A percentile compares a stretch with the other conserved stretches of the same genome.
Conservation (phyloP, 2,113 vertebrate genomes). For the Budorcas taxicolor region DNA sequence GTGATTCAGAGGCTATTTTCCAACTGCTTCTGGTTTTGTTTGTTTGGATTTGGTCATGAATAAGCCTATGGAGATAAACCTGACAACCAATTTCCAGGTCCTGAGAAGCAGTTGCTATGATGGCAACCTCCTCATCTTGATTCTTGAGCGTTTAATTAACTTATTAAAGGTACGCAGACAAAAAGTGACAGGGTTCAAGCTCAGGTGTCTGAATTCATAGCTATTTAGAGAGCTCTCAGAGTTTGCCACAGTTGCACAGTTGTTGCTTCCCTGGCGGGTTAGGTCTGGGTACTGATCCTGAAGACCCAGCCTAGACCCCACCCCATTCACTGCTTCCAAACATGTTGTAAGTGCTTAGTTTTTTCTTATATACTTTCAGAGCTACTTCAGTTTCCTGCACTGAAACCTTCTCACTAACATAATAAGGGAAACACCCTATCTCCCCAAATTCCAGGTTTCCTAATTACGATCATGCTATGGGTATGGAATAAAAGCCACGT, state of each 20-base stretch:
- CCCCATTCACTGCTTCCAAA: neutral
- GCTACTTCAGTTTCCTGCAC: neutral
- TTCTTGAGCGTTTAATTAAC: neutral
- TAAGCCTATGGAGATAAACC: neutral
- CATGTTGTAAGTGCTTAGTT: neutral
- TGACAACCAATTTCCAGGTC: neutral
- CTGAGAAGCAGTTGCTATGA: neutral
- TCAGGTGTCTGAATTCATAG: neutral
- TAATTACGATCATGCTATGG: neutral
- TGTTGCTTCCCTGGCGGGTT: neutral
- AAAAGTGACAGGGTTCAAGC: neutral
- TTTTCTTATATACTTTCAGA: neutral
- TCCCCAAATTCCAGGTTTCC: neutral
- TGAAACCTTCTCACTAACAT: neutral
- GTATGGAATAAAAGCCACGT: constrained; percentile 3
- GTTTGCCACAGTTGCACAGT: neutral
- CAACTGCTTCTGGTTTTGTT: neutral
- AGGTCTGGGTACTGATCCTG: neutral
- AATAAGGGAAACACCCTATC: neutral
- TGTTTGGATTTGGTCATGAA: neutral
- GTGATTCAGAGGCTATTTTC: neutral
- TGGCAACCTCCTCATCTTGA: neutral
- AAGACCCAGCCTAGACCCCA: neutral
- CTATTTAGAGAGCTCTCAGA: neutral
- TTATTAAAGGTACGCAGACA: neutral